Evolutionary conservation across 2,888 invertebrate species (phyloP).

Genomic region (Rotaria socialis): DNA sequence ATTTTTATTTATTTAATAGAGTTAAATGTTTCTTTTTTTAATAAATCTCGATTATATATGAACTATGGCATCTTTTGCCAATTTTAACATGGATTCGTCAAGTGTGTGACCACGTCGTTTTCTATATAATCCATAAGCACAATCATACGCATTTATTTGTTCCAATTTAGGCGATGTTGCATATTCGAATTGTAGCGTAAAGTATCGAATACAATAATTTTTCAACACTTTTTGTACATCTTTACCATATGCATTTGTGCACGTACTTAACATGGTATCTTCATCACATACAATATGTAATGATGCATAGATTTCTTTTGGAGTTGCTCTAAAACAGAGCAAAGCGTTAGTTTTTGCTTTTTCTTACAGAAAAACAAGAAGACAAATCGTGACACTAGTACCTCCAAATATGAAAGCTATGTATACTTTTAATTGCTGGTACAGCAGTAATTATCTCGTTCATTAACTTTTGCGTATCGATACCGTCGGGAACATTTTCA

Average conservation of each 20-base stretch:
- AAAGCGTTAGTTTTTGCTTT: no score
- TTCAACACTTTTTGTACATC: not conserved
- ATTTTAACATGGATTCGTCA: not conserved
- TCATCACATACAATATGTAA: not conserved
- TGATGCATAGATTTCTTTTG: conserved; percentile 24
- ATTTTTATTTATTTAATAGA: no score
- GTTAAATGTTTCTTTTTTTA: no score
- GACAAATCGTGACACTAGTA: not conserved
- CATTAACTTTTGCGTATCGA: conserved; percentile 2
- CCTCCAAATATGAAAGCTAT: conserved; percentile 24
- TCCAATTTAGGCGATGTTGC: not conserved
- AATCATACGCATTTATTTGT: not conserved
- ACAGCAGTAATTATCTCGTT: not conserved
- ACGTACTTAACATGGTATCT: not conserved
- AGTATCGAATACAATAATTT: conserved; percentile 27
- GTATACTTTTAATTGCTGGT: conserved; percentile 20
- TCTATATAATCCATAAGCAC: not conserved
- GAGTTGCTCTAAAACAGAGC: not conserved
- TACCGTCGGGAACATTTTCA: not conserved
- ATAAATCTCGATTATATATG: not conserved
- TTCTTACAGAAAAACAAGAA: no score
- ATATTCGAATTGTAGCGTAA: conserved; percentile 35
- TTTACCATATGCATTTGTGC: not conserved
- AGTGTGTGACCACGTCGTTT: not conserved
- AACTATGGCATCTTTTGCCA: not conserved